Evolutionary conservation across 2,888 invertebrate species (phyloP).

Genomic region (Pantelozetes paolii): DNA sequence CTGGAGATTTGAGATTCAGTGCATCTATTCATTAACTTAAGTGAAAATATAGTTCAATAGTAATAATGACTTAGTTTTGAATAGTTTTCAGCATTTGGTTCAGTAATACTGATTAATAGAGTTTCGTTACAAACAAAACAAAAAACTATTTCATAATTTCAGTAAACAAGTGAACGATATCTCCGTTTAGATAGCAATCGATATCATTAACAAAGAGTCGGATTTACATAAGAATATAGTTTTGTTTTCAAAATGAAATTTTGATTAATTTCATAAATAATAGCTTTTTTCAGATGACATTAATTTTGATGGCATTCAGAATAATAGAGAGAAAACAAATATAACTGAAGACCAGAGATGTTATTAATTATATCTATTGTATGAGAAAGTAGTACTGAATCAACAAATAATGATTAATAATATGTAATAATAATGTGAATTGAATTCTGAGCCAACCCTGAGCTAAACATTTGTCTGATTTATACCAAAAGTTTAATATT

Average conservation of each 20-base stretch:
- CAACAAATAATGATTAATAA: slow-evolving; percentile 23
- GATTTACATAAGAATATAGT: slow-evolving; percentile 22
- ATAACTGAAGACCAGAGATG: not conserved
- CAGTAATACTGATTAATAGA: slow-evolving; percentile 19
- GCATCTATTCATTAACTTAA: slow-evolving; percentile 12
- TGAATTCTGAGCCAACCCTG: not conserved
- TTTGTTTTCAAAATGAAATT: not conserved
- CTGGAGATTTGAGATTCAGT: too few relatives aligned
- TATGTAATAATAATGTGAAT: too few relatives aligned
- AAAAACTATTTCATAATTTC: slow-evolving; percentile 6
- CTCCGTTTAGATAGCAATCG: not conserved
- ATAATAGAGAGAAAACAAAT: slow-evolving; percentile 1
- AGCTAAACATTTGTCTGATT: slow-evolving; percentile 4
- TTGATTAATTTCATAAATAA: slow-evolving; percentile 28
- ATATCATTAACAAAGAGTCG: slow-evolving; percentile 2
- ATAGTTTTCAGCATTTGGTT: not conserved
- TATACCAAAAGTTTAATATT: not conserved
- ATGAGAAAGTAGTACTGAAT: slow-evolving; percentile 9
- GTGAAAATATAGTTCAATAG: not conserved
- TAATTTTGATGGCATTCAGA: not conserved
- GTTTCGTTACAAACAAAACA: not conserved
- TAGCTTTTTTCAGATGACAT: slow-evolving; percentile 23
- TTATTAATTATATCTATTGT: slow-evolving; percentile 25
- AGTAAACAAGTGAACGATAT: slow-evolving; percentile 21
- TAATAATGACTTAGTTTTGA: not conserved